phyloP scores from a whole-genome alignment of 2,888 invertebrate species.

The Apodemia hepburni region DNA sequence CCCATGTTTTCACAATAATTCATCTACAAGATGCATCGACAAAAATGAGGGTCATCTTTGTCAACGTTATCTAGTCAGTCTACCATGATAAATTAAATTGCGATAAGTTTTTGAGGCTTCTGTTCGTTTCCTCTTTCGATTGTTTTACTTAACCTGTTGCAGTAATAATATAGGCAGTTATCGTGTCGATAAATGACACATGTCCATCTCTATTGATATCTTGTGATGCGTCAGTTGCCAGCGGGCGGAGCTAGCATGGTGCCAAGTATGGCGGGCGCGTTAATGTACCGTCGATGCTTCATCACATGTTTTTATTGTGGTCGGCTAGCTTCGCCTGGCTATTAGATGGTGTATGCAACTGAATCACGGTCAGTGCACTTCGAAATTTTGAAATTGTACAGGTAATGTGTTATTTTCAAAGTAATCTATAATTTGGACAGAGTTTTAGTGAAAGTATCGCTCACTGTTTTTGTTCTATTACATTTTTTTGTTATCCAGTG shows the following conservation, averaged over 20 bases:
- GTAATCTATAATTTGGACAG: background rate
- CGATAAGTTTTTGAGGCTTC: background rate
- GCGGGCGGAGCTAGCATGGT: conserved; percentile 62
- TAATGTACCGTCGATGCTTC: conserved; percentile 66
- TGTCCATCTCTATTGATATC: conserved; percentile 57
- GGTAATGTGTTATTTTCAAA: background rate
- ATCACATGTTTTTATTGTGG: conserved; percentile 64
- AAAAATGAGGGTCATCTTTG: too few species aligned
- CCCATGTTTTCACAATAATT: too few species aligned
- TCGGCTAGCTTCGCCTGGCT: conserved; percentile 47
- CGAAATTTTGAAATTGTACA: conserved; percentile 17
- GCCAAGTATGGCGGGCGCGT: conserved; percentile 78
- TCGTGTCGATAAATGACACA: conserved; percentile 42
- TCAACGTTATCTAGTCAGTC: too few species aligned
- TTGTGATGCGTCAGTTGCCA: conserved; percentile 53
- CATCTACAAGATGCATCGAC: too few species aligned
- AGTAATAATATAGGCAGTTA: conserved; percentile 2
- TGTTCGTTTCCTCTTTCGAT: background rate
- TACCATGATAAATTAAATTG: too few species aligned
- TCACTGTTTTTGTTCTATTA: too few species aligned
- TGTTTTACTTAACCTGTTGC: background rate
- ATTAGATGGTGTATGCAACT: conserved; percentile 35
- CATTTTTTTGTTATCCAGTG: background rate
- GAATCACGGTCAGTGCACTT: conserved; percentile 32
- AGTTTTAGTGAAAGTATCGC: too few species aligned